A percentile compares a stretch with the other conserved stretches of the same genome.
Evolutionary conservation across 2,888 invertebrate genomes (phyloP).

Genomic region (Dermolepida albohirtum): DNA sequence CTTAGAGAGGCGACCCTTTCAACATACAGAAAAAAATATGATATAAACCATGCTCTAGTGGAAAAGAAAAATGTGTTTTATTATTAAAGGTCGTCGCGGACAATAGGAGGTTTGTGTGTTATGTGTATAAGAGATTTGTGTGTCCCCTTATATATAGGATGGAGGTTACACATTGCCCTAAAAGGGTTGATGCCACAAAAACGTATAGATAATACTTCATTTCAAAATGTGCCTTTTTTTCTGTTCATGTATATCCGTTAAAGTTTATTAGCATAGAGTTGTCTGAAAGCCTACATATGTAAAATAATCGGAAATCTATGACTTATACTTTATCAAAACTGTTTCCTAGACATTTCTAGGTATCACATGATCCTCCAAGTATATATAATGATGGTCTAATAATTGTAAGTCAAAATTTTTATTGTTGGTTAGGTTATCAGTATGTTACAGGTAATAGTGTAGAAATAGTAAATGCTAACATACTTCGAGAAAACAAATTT

Average conservation of each 20-base stretch:
- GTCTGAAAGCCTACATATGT: neutral
- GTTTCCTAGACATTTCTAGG: too few species aligned
- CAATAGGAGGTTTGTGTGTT: conserved; percentile 62
- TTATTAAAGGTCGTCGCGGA: conserved; percentile 58
- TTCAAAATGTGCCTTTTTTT: conserved; percentile 18
- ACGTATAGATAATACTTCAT: conserved; percentile 48
- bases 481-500: too few species aligned
- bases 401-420: too few species aligned
- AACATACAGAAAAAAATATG: conserved; percentile 63
- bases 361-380: too few species aligned
- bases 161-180: conserved; percentile 52
- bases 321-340: too few species aligned
- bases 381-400: too few species aligned
- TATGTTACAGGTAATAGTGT: too few species aligned
- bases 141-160: conserved; percentile 48
- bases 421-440: too few species aligned
- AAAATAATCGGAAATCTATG: too few species aligned
- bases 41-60: conserved; percentile 68
- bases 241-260: conserved; percentile 4
- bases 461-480: too few species aligned
- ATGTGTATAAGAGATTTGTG: conserved; percentile 56
- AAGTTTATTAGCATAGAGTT: conserved; percentile 5
- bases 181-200: conserved; percentile 51
- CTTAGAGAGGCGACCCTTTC: conserved; percentile 58
- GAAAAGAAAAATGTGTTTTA: conserved; percentile 67